Conservation (phyloP, 2,797 vertebrate genomes). For the Chiroxiphia lanceolata region DNA sequence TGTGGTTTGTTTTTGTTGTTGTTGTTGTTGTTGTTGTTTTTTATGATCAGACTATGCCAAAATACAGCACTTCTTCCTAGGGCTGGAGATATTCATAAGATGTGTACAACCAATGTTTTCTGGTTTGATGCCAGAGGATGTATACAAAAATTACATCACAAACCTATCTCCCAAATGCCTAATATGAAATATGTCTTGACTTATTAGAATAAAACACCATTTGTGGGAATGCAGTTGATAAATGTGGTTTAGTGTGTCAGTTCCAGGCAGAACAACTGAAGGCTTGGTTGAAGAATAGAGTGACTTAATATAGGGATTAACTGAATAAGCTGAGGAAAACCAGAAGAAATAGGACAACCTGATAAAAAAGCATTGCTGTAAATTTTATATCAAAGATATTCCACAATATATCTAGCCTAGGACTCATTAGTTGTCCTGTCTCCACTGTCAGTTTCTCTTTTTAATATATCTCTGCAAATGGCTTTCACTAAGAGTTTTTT, state of each 20-base stretch:
- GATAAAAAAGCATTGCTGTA: neutral
- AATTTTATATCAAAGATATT: neutral
- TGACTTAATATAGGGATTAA: neutral
- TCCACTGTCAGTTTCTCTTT: neutral
- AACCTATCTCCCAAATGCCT: neutral
- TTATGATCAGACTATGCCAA: neutral
- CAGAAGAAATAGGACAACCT: neutral
- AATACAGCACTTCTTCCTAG: neutral
- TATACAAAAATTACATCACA: neutral
- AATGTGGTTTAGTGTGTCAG: neutral
- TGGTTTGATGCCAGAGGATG: neutral
- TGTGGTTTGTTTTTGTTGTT: neutral
- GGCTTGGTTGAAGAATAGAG: neutral
- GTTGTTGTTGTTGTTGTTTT: too few relatives aligned
- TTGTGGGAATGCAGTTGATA: neutral
- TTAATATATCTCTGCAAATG: neutral
- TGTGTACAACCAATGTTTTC: neutral
- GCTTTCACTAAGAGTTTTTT: neutral
- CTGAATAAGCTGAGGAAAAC: neutral
- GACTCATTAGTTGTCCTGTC: neutral
- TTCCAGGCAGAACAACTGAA: neutral
- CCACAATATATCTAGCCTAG: neutral
- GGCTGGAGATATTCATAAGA: neutral
- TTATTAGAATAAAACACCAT: neutral
- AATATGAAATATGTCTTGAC: neutral